Evolutionary conservation across 2,797 vertebrate genomes (phyloP).

Genomic region (Balearica regulorum): DNA sequence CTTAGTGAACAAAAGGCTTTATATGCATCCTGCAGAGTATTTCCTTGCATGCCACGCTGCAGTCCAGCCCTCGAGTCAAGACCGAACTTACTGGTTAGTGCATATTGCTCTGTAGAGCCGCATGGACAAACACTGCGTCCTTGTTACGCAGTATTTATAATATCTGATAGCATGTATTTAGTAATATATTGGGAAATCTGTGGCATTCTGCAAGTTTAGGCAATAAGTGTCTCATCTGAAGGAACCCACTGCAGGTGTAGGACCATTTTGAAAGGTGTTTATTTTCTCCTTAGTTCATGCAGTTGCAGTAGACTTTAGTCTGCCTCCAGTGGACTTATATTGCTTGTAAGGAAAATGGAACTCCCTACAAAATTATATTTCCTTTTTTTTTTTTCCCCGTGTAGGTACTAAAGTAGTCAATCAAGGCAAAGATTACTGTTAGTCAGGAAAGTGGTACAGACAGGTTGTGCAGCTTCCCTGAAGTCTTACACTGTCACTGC

Average conservation of each 20-base stretch:
- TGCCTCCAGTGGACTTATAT: not conserved
- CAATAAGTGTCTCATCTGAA: not conserved
- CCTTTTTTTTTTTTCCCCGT: not conserved
- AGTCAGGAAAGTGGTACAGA: not conserved
- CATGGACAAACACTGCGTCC: not conserved
- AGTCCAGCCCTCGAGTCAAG: not conserved
- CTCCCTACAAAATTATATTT: not conserved
- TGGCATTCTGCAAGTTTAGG: not conserved
- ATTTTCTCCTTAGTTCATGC: not conserved
- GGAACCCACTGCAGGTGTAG: not conserved
- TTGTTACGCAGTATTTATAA: not conserved
- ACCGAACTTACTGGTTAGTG: not conserved
- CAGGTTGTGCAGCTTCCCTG: not conserved
- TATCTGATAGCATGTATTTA: not conserved
- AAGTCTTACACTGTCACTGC: not conserved
- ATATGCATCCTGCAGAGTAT: not conserved
- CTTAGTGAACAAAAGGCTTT: not conserved
- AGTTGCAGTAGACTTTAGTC: not conserved
- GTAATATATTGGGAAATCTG: not conserved
- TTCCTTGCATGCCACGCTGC: accelerated
- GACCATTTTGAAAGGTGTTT: not conserved
- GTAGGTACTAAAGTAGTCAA: not conserved
- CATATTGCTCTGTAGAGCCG: not conserved
- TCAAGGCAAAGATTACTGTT: not conserved
- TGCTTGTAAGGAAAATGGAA: not conserved